These are phyloP conservation scores for Pomatorhinus ruficollis DNA, from an alignment of 2,113 vertebrate species.

Conservation along the genomic window DNA sequence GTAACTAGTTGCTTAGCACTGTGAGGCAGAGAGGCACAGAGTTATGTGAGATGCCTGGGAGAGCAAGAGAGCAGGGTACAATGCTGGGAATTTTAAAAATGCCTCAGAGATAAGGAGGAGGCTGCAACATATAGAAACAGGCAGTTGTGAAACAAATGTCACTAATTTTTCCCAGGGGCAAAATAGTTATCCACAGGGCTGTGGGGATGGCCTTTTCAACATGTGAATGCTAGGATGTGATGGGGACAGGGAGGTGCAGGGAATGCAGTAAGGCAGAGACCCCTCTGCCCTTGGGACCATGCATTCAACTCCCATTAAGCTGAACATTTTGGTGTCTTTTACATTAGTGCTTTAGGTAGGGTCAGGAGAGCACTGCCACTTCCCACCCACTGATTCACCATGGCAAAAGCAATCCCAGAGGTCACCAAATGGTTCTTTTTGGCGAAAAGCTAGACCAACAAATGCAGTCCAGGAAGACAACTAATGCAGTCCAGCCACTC, in stretches of 20 bases:
- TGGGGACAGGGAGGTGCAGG: rapidly evolving
- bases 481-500: neutral
- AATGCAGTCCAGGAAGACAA: neutral
- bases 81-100: conserved; percentile 29
- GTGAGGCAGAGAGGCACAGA: neutral
- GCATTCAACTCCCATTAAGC: neutral
- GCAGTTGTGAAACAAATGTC: neutral
- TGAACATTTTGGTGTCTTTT: neutral
- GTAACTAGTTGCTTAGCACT: neutral
- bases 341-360: neutral
- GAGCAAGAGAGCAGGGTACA: neutral
- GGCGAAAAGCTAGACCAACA: neutral
- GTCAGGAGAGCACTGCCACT: neutral
- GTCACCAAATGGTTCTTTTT: neutral
- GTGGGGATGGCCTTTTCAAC: rapidly evolving
- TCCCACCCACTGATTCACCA: neutral
- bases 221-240: rapidly evolving
- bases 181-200: neutral
- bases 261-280: neutral
- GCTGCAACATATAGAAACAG: neutral
- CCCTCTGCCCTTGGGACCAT: rapidly evolving
- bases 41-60: conserved; percentile 51
- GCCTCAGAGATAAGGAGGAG: conserved; percentile 14
- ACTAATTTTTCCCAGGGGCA: neutral
- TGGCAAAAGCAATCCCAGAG: neutral